Evolutionary conservation across 2,113 vertebrate genomes (phyloP), one percentile per base, ranked within the genome.

Genomic region (Lepidothrix coronata): DNA sequence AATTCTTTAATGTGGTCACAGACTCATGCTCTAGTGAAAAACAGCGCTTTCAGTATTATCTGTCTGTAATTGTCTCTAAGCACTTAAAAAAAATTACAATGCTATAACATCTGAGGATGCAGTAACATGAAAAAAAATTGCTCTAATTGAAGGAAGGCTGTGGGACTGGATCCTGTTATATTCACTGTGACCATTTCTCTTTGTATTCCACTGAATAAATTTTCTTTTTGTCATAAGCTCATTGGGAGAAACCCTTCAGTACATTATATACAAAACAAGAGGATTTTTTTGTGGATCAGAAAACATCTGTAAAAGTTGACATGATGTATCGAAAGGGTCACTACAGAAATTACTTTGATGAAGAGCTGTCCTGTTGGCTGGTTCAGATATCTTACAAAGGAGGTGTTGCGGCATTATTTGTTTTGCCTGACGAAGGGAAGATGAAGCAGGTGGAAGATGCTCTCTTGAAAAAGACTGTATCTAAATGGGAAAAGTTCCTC

Each of bases 221-320:
- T 23, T 77, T 84, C 18, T 78, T 93, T 97, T 44, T 94, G 7
- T 84, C 73, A 62, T 58, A 93, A 98, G 98, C 96, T 51, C 93
- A 98, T 35, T 98, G 98, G 98, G 88, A 98, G 91, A 97, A 97
- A 24, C 97, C 98, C 18, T 98, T 98, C 72, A 76, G 87, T 39
- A 68, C 17, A n/a, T 91, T 74, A 43, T 90, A 91, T 41, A 97
- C 96, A 48, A 95, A 70, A 78, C 83, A 95, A 25, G 97, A 96
- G 28, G 96, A 96, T 44, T 98, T 98, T 84, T 96, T 89, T 43
- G 79, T 95, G 92, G 87, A 96, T 30, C 55, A 83, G 74, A 65
- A 93, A 49, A 95, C 76, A 0, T 11, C 95, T 27, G 51, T 96
- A 58, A 95, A 27, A 24, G 86, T 95, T 48, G 94, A 97, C 46